Percentiles rank a stretch among this genome's conserved stretches.
These are phyloP conservation scores for Orientallactaga sibirica DNA, from an alignment of 2,797 vertebrate genomes.

Conservation along the genomic window DNA sequence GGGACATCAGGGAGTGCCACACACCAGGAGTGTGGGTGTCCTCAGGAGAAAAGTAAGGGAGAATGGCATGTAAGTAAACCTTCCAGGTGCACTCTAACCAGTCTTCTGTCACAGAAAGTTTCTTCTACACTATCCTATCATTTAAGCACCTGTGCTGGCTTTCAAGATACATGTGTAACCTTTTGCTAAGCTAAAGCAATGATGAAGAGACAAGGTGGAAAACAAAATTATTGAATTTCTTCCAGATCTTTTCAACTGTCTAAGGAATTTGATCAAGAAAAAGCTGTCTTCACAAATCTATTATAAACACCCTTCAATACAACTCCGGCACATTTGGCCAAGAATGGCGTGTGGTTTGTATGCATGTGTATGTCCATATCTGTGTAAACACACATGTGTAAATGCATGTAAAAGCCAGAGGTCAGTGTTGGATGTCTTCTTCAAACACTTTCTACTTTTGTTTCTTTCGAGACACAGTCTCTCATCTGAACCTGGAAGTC, in stretches of 20 bases:
- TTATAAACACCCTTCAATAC: neutral
- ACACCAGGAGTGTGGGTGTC: neutral
- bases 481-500: no score
- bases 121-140: constrained; percentile 8
- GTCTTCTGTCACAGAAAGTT: constrained; percentile 33
- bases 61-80: neutral
- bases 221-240: constrained; percentile 1
- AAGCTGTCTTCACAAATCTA: neutral
- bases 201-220: neutral
- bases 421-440: no score
- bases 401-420: no score
- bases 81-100: neutral
- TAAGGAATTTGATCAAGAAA: neutral
- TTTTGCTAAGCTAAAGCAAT: constrained; percentile 3
- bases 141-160: neutral
- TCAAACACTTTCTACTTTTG: no score
- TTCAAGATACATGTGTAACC: neutral
- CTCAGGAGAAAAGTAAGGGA: constrained; percentile 5
- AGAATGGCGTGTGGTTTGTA: neutral
- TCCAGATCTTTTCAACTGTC: neutral
- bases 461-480: no score
- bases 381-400: no score
- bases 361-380: no score
- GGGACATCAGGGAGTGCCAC: neutral
- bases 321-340: neutral